Conservation (phyloP, 2,888 invertebrate genomes). For the Drosophila ochracea region DNA sequence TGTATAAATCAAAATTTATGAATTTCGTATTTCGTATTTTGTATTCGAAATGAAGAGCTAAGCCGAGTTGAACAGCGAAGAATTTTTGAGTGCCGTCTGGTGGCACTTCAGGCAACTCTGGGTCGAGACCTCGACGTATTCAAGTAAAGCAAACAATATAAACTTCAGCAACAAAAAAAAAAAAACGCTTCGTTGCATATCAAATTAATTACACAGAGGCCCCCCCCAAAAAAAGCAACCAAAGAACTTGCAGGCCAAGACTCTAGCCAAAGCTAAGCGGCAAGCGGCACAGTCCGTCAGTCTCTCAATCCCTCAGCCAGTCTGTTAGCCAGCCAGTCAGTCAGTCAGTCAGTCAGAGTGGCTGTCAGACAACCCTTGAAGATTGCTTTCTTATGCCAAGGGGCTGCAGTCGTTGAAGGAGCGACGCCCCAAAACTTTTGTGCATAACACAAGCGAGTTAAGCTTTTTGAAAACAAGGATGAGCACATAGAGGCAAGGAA, state of each 20-base stretch:
- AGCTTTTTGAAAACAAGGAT: slow-evolving; percentile 47
- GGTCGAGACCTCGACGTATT: slow-evolving; percentile 66
- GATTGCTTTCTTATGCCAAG: slow-evolving; percentile 75
- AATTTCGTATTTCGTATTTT: slow-evolving; percentile 70
- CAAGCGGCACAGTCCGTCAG: slow-evolving; percentile 15
- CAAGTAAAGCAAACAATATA: slow-evolving; percentile 77
- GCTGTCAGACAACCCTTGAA: slow-evolving; percentile 79
- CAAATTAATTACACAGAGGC: slow-evolving; percentile 75
- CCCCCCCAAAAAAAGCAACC: slow-evolving; percentile 19
- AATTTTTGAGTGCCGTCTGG: slow-evolving; percentile 51
- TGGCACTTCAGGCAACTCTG: slow-evolving; percentile 61
- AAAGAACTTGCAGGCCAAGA: slow-evolving; percentile 26
- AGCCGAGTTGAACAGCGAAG: slow-evolving; percentile 35
- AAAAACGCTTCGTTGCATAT: slow-evolving; percentile 81
- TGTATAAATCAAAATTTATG: slow-evolving; percentile 76
- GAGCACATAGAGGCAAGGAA: not conserved
- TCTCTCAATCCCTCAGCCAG: slow-evolving; percentile 16
- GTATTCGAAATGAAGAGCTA: slow-evolving; percentile 60
- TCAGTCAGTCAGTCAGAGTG: slow-evolving; percentile 23
- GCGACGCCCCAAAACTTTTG: slow-evolving; percentile 58
- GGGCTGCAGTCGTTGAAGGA: slow-evolving; percentile 58
- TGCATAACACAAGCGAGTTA: slow-evolving; percentile 69
- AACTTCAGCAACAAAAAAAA: slow-evolving; percentile 59
- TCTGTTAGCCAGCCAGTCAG: slow-evolving; percentile 8
- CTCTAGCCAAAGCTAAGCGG: slow-evolving; percentile 28